Base-by-base conservation (phyloP, 2,797 vertebrate genomes). In the Alfaro cultratus region DNA sequence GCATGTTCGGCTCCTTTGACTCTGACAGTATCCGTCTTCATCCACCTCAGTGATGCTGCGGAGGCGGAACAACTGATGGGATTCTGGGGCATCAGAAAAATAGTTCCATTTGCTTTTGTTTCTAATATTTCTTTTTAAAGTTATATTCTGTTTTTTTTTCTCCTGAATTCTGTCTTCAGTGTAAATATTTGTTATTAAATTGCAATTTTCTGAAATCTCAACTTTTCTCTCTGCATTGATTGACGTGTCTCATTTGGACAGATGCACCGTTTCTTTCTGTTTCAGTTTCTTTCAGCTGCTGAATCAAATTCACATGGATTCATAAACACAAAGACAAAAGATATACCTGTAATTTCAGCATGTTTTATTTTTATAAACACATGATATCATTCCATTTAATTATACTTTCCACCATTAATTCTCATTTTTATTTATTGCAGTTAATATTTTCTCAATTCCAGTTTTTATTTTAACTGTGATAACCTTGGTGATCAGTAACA, bases 181-280 rank as follows among this genome's bases (percentile, higher is more conserved):
- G 95, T 96, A 96, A 95, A 96, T 96, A 96, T 92, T 95, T 94
- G 92, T 94, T 94, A 96, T 96, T 96, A 96, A 96, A 96, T 96
- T 96, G 96, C 96, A 13, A 23, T 76, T 26, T 76, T 76, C 85
- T 80, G 41, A n/a, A 23, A 41, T 34, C 55, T 13, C 47, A 0
- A 74, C 31, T n/a, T 18, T 57, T 83, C 31, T n/a, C 53, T 67
- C 34, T 36, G 13, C 57, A 16, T 34, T 79, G 15, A 21, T 31
- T 60, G 57, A 5, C 0, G 18, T 15, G n/a, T 31, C 0, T 13
- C 18, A 10, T 34, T 3, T 64, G 60, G 15, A 34, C 31, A 36
- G 15, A 64, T 21, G 31, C 60, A 34, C n/a, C 8, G 29, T 15
- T 60, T 60, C 26, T 60, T 60, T 60, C 4, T 60, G 12, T 57